Evolutionary conservation across 2,888 invertebrate genomes (phyloP), one percentile per base, ranked within the genome.

Genomic region (Lingula anatina): DNA sequence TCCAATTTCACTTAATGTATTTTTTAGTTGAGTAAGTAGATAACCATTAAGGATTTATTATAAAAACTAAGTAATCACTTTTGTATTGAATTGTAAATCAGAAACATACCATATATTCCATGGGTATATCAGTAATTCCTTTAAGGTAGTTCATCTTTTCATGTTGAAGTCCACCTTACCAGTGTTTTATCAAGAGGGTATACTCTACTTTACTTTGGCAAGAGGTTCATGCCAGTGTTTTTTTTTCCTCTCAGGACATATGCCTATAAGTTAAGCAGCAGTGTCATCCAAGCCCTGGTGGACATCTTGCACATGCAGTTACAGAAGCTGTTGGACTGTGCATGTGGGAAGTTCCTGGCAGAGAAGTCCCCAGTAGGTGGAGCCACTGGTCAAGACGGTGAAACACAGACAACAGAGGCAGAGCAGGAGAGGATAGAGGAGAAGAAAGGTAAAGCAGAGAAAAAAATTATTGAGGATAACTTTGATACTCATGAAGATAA

Each of bases 281-380:
- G 70, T 15, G 79, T 81, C 7, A 67, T 82, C 3, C 79, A 81
- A 60, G 76, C 77, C 49, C 79, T 84, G 2, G 70, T 83, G 15
- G 80, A 82, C 53, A 77, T 81, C 42, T 64, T 83, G 51, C 79
- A 80, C 66, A 74, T 76, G 18, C 81, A 82, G 53, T 70, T 83
- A n/a, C 59, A 75, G 78, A 24, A 43, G 39, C 50, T 57, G 40
- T 26, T 56, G 5, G 15, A 39, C 3, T 23, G 12, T 5, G 23
- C 38, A 2, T 37, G 24, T n/a, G n/a, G n/a, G n/a, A n/a, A n/a
- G n/a, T n/a, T n/a, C n/a, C n/a, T n/a, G n/a, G n/a, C n/a, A n/a
- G n/a, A n/a, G n/a, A n/a, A n/a, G n/a, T n/a, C n/a, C n/a, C n/a
- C n/a, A 38, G 21, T 20, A 15, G 38, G 38, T 7, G 21, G 38